Evolutionary conservation across 1,140 invertebrate species (phyloP).

Genomic region (Neodiprion lecontei): DNA sequence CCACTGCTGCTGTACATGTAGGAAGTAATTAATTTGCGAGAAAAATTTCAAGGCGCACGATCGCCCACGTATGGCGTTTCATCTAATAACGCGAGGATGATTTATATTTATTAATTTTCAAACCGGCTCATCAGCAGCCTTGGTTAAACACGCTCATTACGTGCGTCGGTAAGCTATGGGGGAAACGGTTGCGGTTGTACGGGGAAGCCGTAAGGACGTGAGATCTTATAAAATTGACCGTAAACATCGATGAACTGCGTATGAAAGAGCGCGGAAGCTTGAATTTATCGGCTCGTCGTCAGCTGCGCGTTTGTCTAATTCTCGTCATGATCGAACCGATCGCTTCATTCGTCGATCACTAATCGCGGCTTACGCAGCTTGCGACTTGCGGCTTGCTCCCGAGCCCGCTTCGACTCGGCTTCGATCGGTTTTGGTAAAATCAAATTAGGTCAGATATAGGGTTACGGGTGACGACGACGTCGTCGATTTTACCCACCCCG

Average conservation of each 20-base stretch:
- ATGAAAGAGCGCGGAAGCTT: background rate
- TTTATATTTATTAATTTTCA: background rate
- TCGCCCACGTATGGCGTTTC: background rate
- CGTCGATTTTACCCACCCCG: too few species aligned
- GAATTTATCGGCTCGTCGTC: too few species aligned
- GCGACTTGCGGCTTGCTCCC: too few species aligned
- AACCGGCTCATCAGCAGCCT: background rate
- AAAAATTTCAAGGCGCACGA: background rate
- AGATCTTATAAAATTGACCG: background rate
- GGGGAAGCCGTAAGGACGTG: background rate
- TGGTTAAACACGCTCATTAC: background rate
- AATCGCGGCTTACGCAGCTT: too few species aligned
- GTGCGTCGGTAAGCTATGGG: background rate
- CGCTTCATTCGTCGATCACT: too few species aligned
- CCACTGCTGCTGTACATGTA: background rate
- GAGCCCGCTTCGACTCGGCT: too few species aligned
- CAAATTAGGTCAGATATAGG: background rate
- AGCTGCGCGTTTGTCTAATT: too few species aligned
- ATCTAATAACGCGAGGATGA: background rate
- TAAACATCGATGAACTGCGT: background rate
- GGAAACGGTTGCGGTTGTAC: background rate
- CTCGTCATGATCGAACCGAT: too few species aligned
- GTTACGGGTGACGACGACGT: background rate
- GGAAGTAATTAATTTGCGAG: constrained; percentile 4
- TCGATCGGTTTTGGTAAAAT: background rate